Evolutionary conservation across 2,113 vertebrate species (phyloP).

Genomic region (Ia io): DNA sequence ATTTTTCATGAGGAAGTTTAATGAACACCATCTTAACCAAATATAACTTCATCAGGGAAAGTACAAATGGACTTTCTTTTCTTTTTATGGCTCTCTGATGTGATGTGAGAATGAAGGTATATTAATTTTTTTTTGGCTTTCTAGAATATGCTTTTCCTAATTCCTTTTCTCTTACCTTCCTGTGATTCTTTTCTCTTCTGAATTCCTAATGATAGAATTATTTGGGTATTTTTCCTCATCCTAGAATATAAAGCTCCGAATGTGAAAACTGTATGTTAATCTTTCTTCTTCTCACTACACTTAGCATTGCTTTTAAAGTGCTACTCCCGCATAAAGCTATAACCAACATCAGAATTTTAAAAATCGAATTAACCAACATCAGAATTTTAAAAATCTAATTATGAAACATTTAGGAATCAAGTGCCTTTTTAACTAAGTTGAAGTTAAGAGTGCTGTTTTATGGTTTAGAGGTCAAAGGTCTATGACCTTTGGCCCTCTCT

Average conservation of each 20-base stretch:
- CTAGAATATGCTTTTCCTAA: neutral
- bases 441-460: slow-evolving; percentile 9
- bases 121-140: neutral
- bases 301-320: slow-evolving; percentile 21
- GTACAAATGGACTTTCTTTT: neutral
- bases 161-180: neutral
- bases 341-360: neutral
- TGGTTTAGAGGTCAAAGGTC: neutral
- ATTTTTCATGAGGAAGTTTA: neutral
- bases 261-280: neutral
- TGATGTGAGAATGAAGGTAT: neutral
- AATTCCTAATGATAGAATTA: neutral
- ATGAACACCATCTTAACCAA: neutral
- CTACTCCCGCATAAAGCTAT: neutral
- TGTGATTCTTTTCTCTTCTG: neutral
- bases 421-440: slow-evolving; percentile 6
- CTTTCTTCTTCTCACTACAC: neutral
- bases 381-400: neutral
- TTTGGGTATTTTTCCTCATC: neutral
- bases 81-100: neutral
- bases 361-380: neutral
- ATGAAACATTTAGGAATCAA: slow-evolving; percentile 27
- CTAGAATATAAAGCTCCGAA: neutral
- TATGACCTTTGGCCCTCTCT: neutral
- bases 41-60: neutral